Evolutionary conservation across 2,888 invertebrate genomes (phyloP).

Genomic region (Lordiphosa fenestrarum): DNA sequence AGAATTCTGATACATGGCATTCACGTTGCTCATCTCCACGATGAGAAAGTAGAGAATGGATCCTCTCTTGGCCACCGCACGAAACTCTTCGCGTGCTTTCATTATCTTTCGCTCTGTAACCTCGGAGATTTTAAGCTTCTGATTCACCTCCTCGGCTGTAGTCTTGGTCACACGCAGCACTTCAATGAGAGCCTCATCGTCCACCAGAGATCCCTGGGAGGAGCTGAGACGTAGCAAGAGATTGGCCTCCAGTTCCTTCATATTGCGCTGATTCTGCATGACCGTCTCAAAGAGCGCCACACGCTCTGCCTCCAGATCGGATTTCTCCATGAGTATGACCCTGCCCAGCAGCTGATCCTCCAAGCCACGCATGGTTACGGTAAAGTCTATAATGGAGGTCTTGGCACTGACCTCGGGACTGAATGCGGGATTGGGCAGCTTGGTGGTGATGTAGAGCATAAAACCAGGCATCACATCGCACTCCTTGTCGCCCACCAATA

Average conservation of each 20-base stretch:
- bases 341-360: slow-evolving; percentile 96
- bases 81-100: slow-evolving; percentile 95
- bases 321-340: slow-evolving; percentile 97
- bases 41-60: slow-evolving; percentile 97
- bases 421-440: slow-evolving; percentile 96
- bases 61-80: slow-evolving; percentile 96
- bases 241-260: slow-evolving; percentile 97
- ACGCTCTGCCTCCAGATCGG: slow-evolving; percentile 95
- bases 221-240: slow-evolving; percentile 94
- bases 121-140: slow-evolving; percentile 94
- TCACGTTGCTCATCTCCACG: slow-evolving; percentile 98
- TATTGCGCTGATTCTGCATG: slow-evolving; percentile 96
- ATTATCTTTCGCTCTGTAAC: slow-evolving; percentile 97
- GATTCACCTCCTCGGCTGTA: slow-evolving; percentile 96
- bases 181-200: slow-evolving; percentile 96
- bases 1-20: slow-evolving; percentile 98
- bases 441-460: slow-evolving; percentile 97
- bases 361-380: slow-evolving; percentile 96
- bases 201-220: slow-evolving; percentile 95
- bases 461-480: slow-evolving; percentile 98
- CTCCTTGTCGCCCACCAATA: slow-evolving; percentile 96
- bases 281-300: slow-evolving; percentile 96
- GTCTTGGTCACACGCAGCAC: slow-evolving; percentile 92
- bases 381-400: slow-evolving; percentile 98
- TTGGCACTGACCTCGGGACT: slow-evolving; percentile 98